Evolutionary conservation across 2,797 vertebrate species (phyloP).

Genomic region (Chelon labrosus): DNA sequence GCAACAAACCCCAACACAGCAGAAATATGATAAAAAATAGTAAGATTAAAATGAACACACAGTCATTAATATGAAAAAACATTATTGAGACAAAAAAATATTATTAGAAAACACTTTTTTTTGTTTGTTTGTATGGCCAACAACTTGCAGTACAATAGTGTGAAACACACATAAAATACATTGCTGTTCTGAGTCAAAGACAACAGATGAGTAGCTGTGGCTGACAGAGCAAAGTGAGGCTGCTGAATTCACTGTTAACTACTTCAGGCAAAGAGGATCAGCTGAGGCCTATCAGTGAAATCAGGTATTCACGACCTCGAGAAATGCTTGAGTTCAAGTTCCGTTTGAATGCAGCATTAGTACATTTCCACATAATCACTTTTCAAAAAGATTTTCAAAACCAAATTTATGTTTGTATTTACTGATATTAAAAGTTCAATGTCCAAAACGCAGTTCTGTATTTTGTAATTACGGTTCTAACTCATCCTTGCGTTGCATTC

Average conservation of each 20-base stretch:
- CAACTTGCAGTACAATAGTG: neutral
- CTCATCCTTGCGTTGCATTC: conserved; percentile 2
- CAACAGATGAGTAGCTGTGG: neutral
- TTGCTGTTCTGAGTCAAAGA: neutral
- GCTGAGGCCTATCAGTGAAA: neutral
- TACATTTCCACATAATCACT: neutral
- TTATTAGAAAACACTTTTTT: conserved; percentile 6
- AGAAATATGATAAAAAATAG: neutral
- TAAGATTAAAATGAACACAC: neutral
- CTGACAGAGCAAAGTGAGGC: neutral
- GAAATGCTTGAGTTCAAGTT: no score
- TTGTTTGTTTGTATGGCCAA: neutral
- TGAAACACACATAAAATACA: neutral
- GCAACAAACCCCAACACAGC: conserved; percentile 8
- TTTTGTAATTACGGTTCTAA: conserved; percentile 8
- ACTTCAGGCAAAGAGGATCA: neutral
- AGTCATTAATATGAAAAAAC: conserved; percentile 3
- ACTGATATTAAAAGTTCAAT: conserved; percentile 2
- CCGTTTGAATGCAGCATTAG: neutral
- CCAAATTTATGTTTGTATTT: neutral
- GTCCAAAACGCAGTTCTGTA: conserved; percentile 3
- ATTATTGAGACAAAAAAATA: neutral
- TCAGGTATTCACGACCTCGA: neutral
- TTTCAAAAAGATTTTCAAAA: neutral
- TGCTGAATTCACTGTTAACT: neutral